phyloP scores from a whole-genome alignment of 2,888 invertebrate genomes.

The Drosophila neotestacea region DNA sequence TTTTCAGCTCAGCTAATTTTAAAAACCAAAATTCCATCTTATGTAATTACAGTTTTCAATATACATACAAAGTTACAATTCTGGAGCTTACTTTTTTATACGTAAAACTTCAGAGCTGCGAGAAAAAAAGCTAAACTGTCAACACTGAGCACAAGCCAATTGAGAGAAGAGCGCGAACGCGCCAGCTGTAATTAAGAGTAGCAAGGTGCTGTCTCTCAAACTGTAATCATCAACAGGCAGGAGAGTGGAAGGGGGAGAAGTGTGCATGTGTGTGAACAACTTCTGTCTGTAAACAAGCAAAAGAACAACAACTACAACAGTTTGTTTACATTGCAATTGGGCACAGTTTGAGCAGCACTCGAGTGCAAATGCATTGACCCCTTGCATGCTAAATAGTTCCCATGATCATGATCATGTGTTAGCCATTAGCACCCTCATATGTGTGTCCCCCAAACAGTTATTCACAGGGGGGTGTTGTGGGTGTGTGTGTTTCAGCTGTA shows the following conservation, averaged over 20 bases:
- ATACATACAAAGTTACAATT: too few relatives aligned
- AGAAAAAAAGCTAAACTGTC: not conserved
- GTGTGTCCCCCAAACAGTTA: slow-evolving; percentile 3
- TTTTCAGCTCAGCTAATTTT: too few relatives aligned
- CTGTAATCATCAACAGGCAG: slow-evolving; percentile 50
- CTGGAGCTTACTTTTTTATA: too few relatives aligned
- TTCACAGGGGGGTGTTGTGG: not conserved
- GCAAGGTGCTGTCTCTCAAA: slow-evolving; percentile 40
- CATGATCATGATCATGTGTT: slow-evolving; percentile 62
- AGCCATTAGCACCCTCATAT: slow-evolving; percentile 40
- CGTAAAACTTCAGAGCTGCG: too few relatives aligned
- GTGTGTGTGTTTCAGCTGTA: slow-evolving; percentile 12
- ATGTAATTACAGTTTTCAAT: too few relatives aligned
- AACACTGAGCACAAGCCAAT: slow-evolving; percentile 10
- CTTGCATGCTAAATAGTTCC: slow-evolving; percentile 28
- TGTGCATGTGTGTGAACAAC: slow-evolving; percentile 3
- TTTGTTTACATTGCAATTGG: slow-evolving; percentile 57
- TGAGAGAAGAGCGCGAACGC: slow-evolving; percentile 10
- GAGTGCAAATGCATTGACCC: slow-evolving; percentile 67
- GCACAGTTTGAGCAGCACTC: slow-evolving; percentile 53
- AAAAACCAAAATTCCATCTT: too few relatives aligned
- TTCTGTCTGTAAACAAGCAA: slow-evolving; percentile 26
- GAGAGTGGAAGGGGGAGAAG: slow-evolving; percentile 47
- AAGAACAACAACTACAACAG: slow-evolving; percentile 16
- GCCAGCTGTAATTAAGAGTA: slow-evolving; percentile 22